Base-by-base conservation (phyloP, 2,888 invertebrate genomes). In the Sinhomidia bicolor region DNA sequence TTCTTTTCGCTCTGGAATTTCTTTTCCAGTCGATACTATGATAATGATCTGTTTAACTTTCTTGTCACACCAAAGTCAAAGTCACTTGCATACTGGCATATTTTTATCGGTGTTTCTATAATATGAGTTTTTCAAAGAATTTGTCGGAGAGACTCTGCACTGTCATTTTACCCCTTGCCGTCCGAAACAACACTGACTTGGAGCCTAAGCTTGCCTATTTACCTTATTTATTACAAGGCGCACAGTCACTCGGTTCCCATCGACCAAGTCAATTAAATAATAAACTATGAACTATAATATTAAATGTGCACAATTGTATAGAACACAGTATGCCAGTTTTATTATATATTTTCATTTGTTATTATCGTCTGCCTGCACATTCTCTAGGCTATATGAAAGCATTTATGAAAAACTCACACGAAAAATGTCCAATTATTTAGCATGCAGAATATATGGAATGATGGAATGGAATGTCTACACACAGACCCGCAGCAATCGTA, bases 151-250 rank as follows among this genome's bases (percentile, higher is more conserved):
- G 29, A 76, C 78, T 54, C 51, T 26, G 26, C 6, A 41, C 80
- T 36, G 80, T 41, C 80, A 80, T 20, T 80, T 80, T 62, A 65
- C 32, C 47, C 81, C 29, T 81, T 65, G 23, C 65, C 62, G 20
- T 81, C 65, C 47, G 29, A 81, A 81, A 20, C 41, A 29, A 81
- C 26, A 81, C 81, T 81, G 65, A 81, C 81, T 78, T 78, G 78
- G 51, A 78, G 78, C 17, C 9, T 32, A 51, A 29, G 29, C n/a
- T 9, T 78, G 78, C 29, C 29, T 54, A 51, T 51, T 32, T 54
- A 29, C 54, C 78, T 32, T 78, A 71, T 71, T 71, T 71, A 78
- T 54, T 78, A 54, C n/a, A 54, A 32, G 54, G 44, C 71, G n/a
- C 51, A 26, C 78, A 7, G 54, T 17, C 17, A 5, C 0, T n/a